These are phyloP conservation scores for Whitmania pigra DNA, from an alignment of 1,140 invertebrate species.

Conservation along the genomic window DNA sequence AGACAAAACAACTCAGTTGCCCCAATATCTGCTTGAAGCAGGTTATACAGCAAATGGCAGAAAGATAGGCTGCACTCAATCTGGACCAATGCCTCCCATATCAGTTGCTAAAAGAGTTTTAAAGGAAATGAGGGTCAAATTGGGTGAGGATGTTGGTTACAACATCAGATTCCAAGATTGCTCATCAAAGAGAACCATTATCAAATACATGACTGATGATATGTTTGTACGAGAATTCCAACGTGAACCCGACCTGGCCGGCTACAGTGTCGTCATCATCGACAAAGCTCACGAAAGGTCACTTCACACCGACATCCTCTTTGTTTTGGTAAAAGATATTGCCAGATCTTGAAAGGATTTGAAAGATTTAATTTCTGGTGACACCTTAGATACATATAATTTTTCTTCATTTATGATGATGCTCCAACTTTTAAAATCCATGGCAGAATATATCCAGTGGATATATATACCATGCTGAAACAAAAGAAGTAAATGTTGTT, in stretches of 20 bases:
- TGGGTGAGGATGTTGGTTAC: conserved; percentile 60
- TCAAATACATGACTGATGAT: conserved; percentile 99
- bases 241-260: conserved; percentile 82
- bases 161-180: conserved; percentile 68
- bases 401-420: conserved; percentile 97
- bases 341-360: conserved; percentile 82
- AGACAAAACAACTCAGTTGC: conserved; percentile 96
- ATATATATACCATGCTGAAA: conserved; percentile 98
- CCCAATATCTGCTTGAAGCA: conserved; percentile 86
- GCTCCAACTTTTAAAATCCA: conserved; percentile 96
- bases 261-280: conserved; percentile 95
- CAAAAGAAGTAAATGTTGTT: conserved; percentile 93
- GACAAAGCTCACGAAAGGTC: conserved; percentile 98
- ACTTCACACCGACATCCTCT: conserved; percentile 92
- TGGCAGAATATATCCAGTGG: conserved; percentile 65
- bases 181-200: conserved; percentile 56
- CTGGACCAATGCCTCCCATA: conserved; percentile 66
- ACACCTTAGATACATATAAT: conserved; percentile 92
- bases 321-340: conserved; percentile 96
- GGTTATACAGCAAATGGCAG: conserved; percentile 56
- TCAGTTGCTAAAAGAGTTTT: conserved; percentile 60
- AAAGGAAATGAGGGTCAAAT: conserved; percentile 57
- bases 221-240: conserved; percentile 93
- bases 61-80: conserved; percentile 66
- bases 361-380: conserved; percentile 91